Percentiles rank a stretch among this genome's conserved stretches.
Conservation (phyloP, 2,888 invertebrate genomes). For the Lasioglossum marginatum region DNA sequence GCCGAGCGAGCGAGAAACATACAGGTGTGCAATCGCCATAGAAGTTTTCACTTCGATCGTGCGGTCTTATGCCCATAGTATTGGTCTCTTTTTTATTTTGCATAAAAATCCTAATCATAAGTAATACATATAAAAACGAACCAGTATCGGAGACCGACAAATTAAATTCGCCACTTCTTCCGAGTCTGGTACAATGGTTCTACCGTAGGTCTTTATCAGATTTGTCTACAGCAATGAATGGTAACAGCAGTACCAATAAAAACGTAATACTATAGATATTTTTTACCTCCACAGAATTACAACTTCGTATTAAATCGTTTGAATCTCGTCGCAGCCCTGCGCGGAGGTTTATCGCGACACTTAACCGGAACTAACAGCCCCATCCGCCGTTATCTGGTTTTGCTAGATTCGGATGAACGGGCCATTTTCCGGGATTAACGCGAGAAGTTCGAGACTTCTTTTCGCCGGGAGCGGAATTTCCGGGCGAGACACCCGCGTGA, state of each 20-base stretch:
- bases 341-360: neutral
- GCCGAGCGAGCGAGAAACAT: too few species aligned
- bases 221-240: neutral
- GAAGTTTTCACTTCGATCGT: too few species aligned
- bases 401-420: neutral
- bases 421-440: neutral
- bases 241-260: neutral
- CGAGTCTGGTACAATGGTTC: neutral
- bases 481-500: neutral
- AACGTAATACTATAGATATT: neutral
- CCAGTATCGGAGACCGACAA: neutral
- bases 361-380: neutral
- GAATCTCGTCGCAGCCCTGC: neutral
- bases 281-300: neutral
- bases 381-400: neutral
- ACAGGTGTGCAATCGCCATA: too few species aligned
- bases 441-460: slow-evolving; percentile 11
- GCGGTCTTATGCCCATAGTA: too few species aligned
- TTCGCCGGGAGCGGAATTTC: neutral
- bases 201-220: neutral
- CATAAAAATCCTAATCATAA: too few species aligned
- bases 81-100: too few species aligned
- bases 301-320: neutral
- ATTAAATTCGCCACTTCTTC: neutral
- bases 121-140: too few species aligned